Evolutionary conservation across 2,888 invertebrate genomes (phyloP).

Genomic region (Ectropis crepuscularia): DNA sequence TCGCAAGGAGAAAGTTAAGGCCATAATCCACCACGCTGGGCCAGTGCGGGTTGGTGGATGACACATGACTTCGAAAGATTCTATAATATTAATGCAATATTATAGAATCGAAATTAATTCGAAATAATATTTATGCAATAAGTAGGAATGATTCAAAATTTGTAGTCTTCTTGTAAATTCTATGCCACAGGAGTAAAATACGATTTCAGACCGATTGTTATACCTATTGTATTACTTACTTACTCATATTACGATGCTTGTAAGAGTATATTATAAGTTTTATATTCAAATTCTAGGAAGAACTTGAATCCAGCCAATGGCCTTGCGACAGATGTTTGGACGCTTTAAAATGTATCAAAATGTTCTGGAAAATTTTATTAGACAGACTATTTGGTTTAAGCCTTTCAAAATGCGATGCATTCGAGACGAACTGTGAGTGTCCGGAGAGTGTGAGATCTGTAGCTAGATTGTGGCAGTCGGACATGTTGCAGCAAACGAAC

Average conservation of each 20-base stretch:
- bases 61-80: no score
- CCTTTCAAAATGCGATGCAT: constrained; percentile 51
- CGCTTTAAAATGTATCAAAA: constrained; percentile 73
- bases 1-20: no score
- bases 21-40: no score
- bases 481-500: constrained; percentile 65
- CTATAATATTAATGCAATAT: no score
- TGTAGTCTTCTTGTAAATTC: no score
- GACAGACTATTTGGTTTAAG: constrained; percentile 69
- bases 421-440: constrained; percentile 37
- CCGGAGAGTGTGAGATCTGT: constrained; percentile 58
- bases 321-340: constrained; percentile 75
- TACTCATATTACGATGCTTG: not conserved
- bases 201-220: not conserved
- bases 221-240: not conserved
- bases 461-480: constrained; percentile 65
- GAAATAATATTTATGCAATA: no score
- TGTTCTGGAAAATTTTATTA: constrained; percentile 75
- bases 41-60: no score
- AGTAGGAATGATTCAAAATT: no score
- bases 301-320: constrained; percentile 75
- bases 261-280: not conserved
- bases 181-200: no score
- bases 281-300: constrained; percentile 60
- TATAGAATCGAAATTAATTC: no score